phyloP scores from a whole-genome alignment of 53 echinoderm and acorn worm species.

The Temnopleurus reevesii region DNA sequence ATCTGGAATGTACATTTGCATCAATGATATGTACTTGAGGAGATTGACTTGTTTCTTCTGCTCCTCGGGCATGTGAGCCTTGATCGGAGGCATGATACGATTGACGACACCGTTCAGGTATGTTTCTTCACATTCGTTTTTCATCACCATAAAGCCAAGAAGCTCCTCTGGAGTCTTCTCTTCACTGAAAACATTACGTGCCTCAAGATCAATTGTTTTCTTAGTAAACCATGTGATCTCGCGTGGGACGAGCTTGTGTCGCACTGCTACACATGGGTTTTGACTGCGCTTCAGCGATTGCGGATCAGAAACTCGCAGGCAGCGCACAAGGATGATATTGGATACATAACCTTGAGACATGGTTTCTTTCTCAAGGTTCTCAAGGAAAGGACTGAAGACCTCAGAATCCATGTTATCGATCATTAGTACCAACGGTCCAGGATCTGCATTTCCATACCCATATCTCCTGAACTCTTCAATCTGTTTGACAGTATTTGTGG shows the following conservation, averaged over 20 bases:
- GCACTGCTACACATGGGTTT: not conserved
- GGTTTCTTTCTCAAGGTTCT: slow-evolving; percentile 31
- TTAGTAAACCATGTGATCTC: slow-evolving; percentile 54
- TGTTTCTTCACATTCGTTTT: slow-evolving; percentile 51
- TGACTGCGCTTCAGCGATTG: not conserved
- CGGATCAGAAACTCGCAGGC: slow-evolving; percentile 46
- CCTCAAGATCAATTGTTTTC: slow-evolving; percentile 56
- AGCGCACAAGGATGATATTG: slow-evolving; percentile 58
- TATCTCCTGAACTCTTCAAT: slow-evolving; percentile 52
- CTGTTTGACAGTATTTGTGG: slow-evolving; percentile 13
- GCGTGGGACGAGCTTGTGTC: not conserved
- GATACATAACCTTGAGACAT: slow-evolving; percentile 36
- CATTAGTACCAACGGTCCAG: slow-evolving; percentile 51
- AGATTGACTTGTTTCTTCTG: slow-evolving; percentile 27
- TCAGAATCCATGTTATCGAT: slow-evolving; percentile 62
- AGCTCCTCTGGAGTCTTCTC: slow-evolving; percentile 53
- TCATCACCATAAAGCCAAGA: slow-evolving; percentile 71
- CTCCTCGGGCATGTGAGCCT: not conserved
- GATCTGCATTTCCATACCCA: slow-evolving; percentile 41
- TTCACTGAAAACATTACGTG: slow-evolving; percentile 26
- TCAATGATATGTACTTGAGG: slow-evolving; percentile 68
- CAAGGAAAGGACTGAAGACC: not conserved
- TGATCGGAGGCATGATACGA: not conserved
- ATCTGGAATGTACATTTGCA: slow-evolving; percentile 60
- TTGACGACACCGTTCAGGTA: slow-evolving; percentile 53